Evolutionary conservation across 2,113 vertebrate genomes (phyloP), one percentile per base, ranked within the genome.

Genomic region (Syngnathoides biaculeatus): DNA sequence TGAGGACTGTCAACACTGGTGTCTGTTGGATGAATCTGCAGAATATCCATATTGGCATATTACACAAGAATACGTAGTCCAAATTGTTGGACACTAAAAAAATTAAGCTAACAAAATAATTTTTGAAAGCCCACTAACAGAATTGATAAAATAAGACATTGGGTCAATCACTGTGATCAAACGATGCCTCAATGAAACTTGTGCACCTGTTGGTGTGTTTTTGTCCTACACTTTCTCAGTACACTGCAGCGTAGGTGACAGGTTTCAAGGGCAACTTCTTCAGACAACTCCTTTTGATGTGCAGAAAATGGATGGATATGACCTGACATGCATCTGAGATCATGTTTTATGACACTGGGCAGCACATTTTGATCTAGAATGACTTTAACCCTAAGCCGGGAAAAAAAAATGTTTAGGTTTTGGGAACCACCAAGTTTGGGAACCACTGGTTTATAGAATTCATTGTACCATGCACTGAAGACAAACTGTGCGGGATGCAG

Each of bases 1-100:
- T 52, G 74, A 62, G 60, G 60, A 62, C 60, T 62, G 60, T 70
- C 74, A 60, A 57, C 67, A 57, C 64, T 75, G 39, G 65, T 65
- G 59, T n/a, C 68, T 77, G 43, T 50, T 64, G 50, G 14, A 82
- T 50, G 45, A 78, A 57, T 61, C 53, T 30, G 65, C 8, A 17
- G 14, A 43, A 27, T 60, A 55, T 55, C 1, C 2, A 66, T 5
- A 20, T 38, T 47, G 65, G 43, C 20, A 4, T 17, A 14, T 22
- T 39, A 53, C 5, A 55, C 24, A 4, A 26, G 26, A 27, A 55
- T 22, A 26, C 24, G 15, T 17, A 48, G 45, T 4, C 45, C 6
- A 55, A 26, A 26, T 27, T 26, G 24, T 55, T 15, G 4, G 4
- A 27, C 53, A 26, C 24, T 26, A 5, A 26, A 26, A 55, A 13